Percentiles rank a stretch among this genome's conserved stretches.
phyloP scores from a whole-genome alignment of 2,113 vertebrate species.

The Megalops atlanticus region DNA sequence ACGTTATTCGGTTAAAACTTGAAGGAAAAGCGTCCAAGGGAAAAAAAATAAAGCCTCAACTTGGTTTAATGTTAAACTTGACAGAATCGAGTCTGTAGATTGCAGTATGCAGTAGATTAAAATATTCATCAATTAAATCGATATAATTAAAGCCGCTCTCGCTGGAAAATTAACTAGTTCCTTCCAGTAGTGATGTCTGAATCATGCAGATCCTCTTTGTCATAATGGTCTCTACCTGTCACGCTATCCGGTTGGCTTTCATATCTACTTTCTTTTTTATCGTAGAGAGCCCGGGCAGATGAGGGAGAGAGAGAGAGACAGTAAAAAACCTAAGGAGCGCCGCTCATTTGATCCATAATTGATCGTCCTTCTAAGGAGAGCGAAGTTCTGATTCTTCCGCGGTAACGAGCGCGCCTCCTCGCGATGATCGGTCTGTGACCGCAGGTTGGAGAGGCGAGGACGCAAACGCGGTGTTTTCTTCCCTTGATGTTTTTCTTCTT shows the following conservation, averaged over 20 bases:
- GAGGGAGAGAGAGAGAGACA: constrained; percentile 14
- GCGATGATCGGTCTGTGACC: constrained; percentile 69
- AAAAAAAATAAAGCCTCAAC: not conserved
- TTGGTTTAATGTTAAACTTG: not conserved
- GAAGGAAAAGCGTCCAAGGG: not conserved
- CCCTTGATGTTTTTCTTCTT: constrained; percentile 68
- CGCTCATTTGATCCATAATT: constrained; percentile 77
- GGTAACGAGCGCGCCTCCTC: constrained; percentile 62
- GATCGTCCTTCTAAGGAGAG: constrained; percentile 65
- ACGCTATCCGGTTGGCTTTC: not conserved
- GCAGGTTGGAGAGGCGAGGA: constrained; percentile 69
- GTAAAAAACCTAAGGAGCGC: constrained; percentile 45
- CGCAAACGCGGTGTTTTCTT: constrained; percentile 53
- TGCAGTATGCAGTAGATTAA: not conserved
- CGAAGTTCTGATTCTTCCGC: constrained; percentile 47
- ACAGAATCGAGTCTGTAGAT: no score
- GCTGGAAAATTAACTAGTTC: not conserved
- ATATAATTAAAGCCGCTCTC: not conserved
- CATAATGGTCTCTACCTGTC: constrained; percentile 9
- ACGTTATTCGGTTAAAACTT: not conserved
- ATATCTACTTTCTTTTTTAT: not conserved
- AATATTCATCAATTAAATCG: not conserved
- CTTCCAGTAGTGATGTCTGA: not conserved
- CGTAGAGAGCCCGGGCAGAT: not conserved
- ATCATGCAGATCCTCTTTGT: not conserved